Evolutionary conservation across 2,797 vertebrate genomes (phyloP).

Genomic region (Podarcis siculus): DNA sequence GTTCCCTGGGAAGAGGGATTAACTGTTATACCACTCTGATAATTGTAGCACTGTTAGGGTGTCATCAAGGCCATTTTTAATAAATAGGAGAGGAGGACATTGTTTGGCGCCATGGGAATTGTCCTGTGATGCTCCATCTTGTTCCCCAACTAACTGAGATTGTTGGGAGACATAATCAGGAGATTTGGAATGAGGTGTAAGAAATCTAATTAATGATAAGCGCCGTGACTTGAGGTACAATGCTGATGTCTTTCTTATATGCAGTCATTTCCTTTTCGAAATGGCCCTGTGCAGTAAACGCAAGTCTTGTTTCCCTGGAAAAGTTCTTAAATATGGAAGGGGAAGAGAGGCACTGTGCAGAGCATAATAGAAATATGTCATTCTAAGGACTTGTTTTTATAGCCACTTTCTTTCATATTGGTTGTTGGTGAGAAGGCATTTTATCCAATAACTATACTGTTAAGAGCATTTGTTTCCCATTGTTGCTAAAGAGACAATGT

Average conservation of each 20-base stretch:
- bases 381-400: neutral
- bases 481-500: constrained; percentile 77
- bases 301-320: neutral
- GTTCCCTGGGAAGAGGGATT: too few relatives aligned
- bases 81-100: too few relatives aligned
- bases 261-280: neutral
- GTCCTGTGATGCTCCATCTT: too few relatives aligned
- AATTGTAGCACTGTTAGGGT: too few relatives aligned
- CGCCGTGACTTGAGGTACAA: neutral
- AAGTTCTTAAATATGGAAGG: neutral
- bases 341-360: neutral
- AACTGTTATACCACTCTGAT: too few relatives aligned
- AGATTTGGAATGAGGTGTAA: too few relatives aligned
- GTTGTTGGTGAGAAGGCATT: constrained; percentile 57
- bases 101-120: too few relatives aligned
- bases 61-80: too few relatives aligned
- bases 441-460: constrained; percentile 65
- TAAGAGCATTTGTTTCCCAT: constrained; percentile 71
- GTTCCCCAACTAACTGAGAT: too few relatives aligned
- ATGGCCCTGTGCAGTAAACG: neutral
- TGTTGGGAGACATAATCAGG: too few relatives aligned
- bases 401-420: constrained; percentile 38
- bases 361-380: neutral
- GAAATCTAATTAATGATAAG: too few relatives aligned
- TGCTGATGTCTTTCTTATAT: neutral